Evolutionary conservation across 1,140 invertebrate species (phyloP).

Genomic region (Laupala kohalensis): DNA sequence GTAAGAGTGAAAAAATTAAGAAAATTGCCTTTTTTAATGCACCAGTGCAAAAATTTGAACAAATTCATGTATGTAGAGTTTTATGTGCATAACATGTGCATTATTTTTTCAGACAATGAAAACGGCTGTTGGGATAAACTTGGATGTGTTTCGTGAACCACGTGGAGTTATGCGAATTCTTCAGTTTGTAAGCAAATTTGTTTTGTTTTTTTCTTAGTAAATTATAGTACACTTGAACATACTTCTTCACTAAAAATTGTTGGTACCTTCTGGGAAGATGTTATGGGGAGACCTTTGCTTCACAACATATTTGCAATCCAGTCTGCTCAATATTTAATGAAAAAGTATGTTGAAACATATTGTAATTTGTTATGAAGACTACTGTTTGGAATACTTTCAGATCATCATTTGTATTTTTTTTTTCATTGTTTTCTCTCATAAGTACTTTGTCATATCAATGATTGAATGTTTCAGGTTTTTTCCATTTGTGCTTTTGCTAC

Average conservation of each 20-base stretch:
- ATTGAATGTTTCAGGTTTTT: slow-evolving; percentile 30
- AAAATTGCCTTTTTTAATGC: too few relatives aligned
- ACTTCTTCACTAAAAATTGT: too few relatives aligned
- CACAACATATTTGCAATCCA: neutral
- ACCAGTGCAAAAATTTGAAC: too few relatives aligned
- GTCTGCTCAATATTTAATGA: neutral
- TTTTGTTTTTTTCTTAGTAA: slow-evolving; percentile 2
- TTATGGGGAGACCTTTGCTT: neutral
- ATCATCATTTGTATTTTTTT: too few relatives aligned
- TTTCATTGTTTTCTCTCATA: too few relatives aligned
- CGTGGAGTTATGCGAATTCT: slow-evolving; percentile 42
- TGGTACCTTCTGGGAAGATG: neutral
- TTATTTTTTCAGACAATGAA: slow-evolving; percentile 11
- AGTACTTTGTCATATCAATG: neutral
- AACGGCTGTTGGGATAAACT: slow-evolving; percentile 31
- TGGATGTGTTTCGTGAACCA: slow-evolving; percentile 39
- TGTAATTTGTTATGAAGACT: too few relatives aligned
- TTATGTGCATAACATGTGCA: neutral
- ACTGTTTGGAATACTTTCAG: too few relatives aligned
- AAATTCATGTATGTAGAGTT: too few relatives aligned
- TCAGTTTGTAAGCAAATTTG: slow-evolving; percentile 34
- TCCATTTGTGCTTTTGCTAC: slow-evolving; percentile 44
- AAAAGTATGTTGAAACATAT: neutral
- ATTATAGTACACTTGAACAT: neutral
- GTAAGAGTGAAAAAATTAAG: too few relatives aligned